These are phyloP conservation scores for Rhogogaster chlorosoma DNA, from an alignment of 2,888 invertebrate species.

Conservation along the genomic window DNA sequence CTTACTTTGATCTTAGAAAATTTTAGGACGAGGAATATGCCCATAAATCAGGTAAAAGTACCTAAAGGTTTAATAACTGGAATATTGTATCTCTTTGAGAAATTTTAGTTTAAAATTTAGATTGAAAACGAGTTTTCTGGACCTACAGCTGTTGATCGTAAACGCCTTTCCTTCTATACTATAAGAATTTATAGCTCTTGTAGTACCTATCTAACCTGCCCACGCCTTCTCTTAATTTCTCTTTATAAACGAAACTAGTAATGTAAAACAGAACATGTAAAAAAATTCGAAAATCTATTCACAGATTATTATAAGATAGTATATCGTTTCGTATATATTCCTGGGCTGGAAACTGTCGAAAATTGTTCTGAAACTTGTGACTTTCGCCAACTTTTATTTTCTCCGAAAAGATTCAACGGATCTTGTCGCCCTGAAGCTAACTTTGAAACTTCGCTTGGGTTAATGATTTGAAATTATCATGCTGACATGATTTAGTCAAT, in stretches of 20 bases:
- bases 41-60: not conserved
- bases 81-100: not conserved
- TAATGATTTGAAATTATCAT: not conserved
- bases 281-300: not conserved
- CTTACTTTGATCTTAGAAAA: not conserved
- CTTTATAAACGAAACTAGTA: not conserved
- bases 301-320: not conserved
- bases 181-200: not conserved
- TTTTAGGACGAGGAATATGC: not conserved
- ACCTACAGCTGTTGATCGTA: not conserved
- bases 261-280: not conserved
- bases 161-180: not conserved
- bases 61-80: not conserved
- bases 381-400: not conserved
- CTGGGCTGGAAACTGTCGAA: not conserved
- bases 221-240: constrained; percentile 4
- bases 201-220: not conserved
- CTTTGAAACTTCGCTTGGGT: not conserved
- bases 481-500: not conserved
- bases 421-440: not conserved
- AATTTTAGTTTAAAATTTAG: not conserved
- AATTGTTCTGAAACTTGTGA: too few relatives aligned
- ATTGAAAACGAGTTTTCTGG: not conserved
- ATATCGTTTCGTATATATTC: not conserved
- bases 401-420: not conserved